Evolutionary conservation across 2,113 vertebrate genomes (phyloP), one percentile per base, ranked within the genome.

Genomic region (Beaufortia kweichowensis): DNA sequence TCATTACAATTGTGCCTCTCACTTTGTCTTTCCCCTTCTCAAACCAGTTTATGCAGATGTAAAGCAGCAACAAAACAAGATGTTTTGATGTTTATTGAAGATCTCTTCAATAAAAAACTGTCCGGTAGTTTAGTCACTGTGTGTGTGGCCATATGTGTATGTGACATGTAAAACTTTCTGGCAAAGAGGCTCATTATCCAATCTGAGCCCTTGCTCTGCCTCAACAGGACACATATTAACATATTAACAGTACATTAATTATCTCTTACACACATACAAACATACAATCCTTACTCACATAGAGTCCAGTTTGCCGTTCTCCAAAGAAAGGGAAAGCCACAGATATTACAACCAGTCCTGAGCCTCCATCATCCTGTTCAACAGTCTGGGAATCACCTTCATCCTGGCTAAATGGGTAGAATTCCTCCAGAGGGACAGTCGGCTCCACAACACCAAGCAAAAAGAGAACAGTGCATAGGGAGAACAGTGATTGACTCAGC

Each of bases 291-390:
- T 33, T 93, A 98, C 96, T 98, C 90, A 98, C 97, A 76, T 98
- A 98, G 88, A 98, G 95, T 53, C 94, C 95, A 0, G 91, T 89
- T 91, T 98, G 97, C 79, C 87, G 90, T 75, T 95, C 94, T 72
- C 97, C 96, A 77, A 98, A 98, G 92, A 98, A 98, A n/a, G 95
- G 95, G 87, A 98, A 97, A 21, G 88, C 92, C 77, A 93, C 89
- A 0, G 94, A 93, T 84, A 98, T 94, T 50, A 93, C 90, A 85
- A 91, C 92, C 48, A 97, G 91, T 81, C 96, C 94, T 0, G 97
- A 98, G 85, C 97, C 95, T n/a, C 97, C 97, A 82, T 98, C 97
- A 84, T 98, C 97, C 90, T 96, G 96, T 78, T 91, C 90, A 24
- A 89, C 87, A 71, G 96, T 98, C 89, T 91, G 90, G 7, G 92